Conservation (phyloP, 2,888 invertebrate genomes). For the Neoascia interrupta region DNA sequence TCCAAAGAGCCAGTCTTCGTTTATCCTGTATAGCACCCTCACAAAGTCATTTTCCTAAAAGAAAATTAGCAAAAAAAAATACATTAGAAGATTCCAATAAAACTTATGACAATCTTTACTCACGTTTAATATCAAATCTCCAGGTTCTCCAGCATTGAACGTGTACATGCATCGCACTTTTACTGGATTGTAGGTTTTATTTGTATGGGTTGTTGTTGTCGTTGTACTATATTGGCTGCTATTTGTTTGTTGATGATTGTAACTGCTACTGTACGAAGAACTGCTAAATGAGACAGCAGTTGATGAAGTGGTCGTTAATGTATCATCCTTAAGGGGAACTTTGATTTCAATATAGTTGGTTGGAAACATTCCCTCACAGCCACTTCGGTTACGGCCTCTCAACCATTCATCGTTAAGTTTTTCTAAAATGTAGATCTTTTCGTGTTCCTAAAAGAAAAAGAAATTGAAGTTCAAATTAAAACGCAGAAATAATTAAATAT, state of each 20-base stretch:
- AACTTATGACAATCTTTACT: slow-evolving; percentile 52
- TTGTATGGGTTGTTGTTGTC: slow-evolving; percentile 3
- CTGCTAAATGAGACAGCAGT: slow-evolving; percentile 37
- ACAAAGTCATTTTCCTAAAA: slow-evolving; percentile 83
- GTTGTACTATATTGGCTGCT: slow-evolving; percentile 21
- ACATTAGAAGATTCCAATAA: no score
- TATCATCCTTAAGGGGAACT: slow-evolving; percentile 83
- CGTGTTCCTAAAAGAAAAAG: slow-evolving; percentile 83
- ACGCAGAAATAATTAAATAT: not conserved
- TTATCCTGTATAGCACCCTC: slow-evolving; percentile 84
- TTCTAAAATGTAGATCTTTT: slow-evolving; percentile 86
- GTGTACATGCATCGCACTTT: slow-evolving; percentile 86
- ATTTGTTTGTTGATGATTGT: slow-evolving; percentile 10
- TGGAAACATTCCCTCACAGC: slow-evolving; percentile 90
- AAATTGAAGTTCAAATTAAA: slow-evolving; percentile 2
- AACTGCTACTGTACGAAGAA: slow-evolving; percentile 35
- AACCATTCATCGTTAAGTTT: slow-evolving; percentile 90
- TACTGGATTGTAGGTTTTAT: slow-evolving; percentile 37
- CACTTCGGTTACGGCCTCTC: slow-evolving; percentile 84
- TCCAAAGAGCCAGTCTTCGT: slow-evolving; percentile 89
- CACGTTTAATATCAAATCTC: slow-evolving; percentile 82
- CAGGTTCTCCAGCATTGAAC: slow-evolving; percentile 83
- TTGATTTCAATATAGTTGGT: slow-evolving; percentile 88
- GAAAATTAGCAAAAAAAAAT: slow-evolving; percentile 44
- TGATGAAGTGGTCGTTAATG: slow-evolving; percentile 32